These are phyloP conservation scores for Danionella dracula DNA, from an alignment of 2,797 vertebrate genomes.

Conservation along the genomic window DNA sequence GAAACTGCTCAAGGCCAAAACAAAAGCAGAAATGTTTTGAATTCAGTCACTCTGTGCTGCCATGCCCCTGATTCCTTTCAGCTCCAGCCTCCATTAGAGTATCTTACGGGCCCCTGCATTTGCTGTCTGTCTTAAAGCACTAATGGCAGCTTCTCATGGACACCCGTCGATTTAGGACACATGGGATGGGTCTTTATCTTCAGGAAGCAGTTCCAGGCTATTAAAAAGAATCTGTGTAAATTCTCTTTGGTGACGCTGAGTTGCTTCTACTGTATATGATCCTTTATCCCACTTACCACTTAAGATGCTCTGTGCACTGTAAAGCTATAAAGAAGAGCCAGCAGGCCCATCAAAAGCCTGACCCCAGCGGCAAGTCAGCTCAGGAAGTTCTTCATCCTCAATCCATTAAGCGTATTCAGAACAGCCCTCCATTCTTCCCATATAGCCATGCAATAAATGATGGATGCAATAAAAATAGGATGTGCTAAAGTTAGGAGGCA, in stretches of 20 bases:
- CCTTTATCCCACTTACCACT: conserved; percentile 5
- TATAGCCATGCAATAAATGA: background rate
- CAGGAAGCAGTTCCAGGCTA: background rate
- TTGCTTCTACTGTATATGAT: conserved; percentile 26
- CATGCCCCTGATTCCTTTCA: background rate
- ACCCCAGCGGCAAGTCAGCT: background rate
- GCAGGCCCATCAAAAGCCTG: conserved; percentile 15
- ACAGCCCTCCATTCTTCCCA: background rate
- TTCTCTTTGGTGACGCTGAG: conserved; percentile 2
- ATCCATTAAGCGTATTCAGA: conserved; percentile 20
- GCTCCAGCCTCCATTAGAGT: conserved; percentile 29
- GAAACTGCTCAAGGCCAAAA: conserved; percentile 8
- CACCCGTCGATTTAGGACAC: conserved; percentile 11
- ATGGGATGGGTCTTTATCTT: conserved; percentile 18
- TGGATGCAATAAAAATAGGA: conserved; percentile 13
- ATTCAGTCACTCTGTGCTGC: background rate
- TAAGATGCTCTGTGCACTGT: conserved; percentile 15
- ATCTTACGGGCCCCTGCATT: background rate
- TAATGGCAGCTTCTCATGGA: conserved; percentile 22
- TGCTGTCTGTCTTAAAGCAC: conserved; percentile 27
- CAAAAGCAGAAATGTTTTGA: conserved; percentile 13
- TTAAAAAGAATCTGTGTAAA: conserved; percentile 9
- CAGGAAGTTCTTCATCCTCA: background rate
- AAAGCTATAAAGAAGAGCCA: conserved; percentile 14
- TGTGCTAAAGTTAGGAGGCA: background rate